Conservation (phyloP, 2,888 invertebrate genomes). For the Caenorhabditis becei region DNA sequence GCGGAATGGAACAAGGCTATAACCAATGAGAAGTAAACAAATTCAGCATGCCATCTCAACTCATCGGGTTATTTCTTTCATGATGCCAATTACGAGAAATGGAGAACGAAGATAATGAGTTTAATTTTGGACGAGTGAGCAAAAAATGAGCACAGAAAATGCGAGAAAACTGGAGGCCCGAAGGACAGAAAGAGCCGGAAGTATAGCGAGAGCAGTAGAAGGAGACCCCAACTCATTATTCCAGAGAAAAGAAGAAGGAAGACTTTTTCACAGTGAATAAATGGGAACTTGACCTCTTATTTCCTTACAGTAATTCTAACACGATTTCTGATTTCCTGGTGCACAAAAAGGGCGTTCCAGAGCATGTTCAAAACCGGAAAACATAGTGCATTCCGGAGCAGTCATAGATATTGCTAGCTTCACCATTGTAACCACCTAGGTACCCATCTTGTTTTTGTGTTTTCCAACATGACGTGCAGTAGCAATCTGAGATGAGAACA, state of each 20-base stretch:
- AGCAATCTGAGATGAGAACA: background rate
- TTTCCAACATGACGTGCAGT: background rate
- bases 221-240: conserved; percentile 41
- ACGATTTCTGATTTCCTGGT: no score
- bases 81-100: conserved; percentile 41
- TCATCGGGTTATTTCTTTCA: conserved; percentile 1
- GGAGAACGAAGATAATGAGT: conserved; percentile 43
- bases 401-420: no score
- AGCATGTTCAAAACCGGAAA: no score
- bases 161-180: conserved; percentile 22
- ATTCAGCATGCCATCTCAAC: background rate
- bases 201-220: conserved; percentile 40
- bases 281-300: background rate
- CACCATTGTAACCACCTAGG: background rate
- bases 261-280: conserved; percentile 3
- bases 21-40: conserved; percentile 5
- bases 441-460: background rate
- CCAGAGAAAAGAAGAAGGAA: conserved; percentile 9
- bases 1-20: background rate
- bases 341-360: no score
- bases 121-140: conserved; percentile 37
- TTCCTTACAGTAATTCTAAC: no score
- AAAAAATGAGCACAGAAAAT: conserved; percentile 8
- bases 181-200: conserved; percentile 45
- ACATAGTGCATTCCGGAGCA: no score